Evolutionary conservation across 2,888 invertebrate genomes (phyloP), one percentile per base, ranked within the genome.

Genomic region (Caenorhabditis sp.): DNA sequence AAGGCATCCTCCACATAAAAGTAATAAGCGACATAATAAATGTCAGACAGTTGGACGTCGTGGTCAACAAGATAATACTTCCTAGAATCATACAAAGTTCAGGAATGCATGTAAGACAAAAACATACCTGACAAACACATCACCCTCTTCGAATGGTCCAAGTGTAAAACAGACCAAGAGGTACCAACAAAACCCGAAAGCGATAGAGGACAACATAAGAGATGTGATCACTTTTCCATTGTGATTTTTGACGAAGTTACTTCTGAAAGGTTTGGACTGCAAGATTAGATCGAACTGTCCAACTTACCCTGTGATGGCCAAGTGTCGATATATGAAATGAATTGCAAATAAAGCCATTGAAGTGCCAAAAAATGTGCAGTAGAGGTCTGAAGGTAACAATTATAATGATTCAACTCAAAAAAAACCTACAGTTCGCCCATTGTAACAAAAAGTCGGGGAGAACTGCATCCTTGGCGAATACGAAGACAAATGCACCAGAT

Each of bases 291-390:
- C 28, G 22, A 22, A 26, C 4, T 16, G 6, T 28, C 22, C 19
- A 26, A 54, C 41, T 19, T 3, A 74, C 66, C 66, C 75, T 10
- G 51, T 66, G 19, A 75, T 58, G 6, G 69, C 64, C 24, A 70
- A 19, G 38, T 69, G 72, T 6, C 79, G 51, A 35, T 79, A 79
- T 16, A 79, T 54, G 16, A 79, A 79, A 38, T 79, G 79, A 31
- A 79, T 24, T 1, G 79, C 61, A 19, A 79, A 79, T 3, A 79
- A 10, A 10, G 72, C 79, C 63, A 79, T 70, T 0, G 79, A 79
- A 7, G 51, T 28, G 10, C 79, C 79, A 28, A 79, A 79, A 26
- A 70, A 79, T 24, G 66, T 66, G 35, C 75, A 75, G 24, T 66
- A 75, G 12, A 66, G 47, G 7, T 58, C 75, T 75, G 49, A 49